Base-by-base conservation (phyloP, 2,888 invertebrate species). In the Cerceris rybyensis region DNA sequence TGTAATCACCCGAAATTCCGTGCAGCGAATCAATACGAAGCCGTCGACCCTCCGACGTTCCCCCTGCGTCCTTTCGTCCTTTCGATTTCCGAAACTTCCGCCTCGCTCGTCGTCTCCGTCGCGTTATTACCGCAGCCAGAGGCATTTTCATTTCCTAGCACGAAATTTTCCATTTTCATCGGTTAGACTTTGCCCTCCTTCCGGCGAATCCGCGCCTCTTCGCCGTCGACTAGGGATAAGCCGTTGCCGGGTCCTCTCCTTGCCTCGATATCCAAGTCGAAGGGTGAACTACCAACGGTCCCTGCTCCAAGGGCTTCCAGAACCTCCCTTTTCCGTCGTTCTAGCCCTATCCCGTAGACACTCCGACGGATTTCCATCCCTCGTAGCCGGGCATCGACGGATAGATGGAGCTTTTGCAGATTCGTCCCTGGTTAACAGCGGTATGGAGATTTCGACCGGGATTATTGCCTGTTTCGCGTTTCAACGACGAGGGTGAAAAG, bases 121-220 rank as follows among this genome's bases (percentile, higher is more conserved):
- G 82, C 78, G 82, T 86, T 85, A 87, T 85, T 86, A 82, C 79
- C 78, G 57, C 83, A 82, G 80, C 86, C 84, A 76, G 75, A 83
- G 88, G 84, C 84, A 87, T 87, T 87, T 85, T 87, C 86, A 88
- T 88, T 87, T 88, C 78, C 83, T 67, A 73, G 65, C 79, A 72
- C 70, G 78, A 69, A 84, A 88, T 87, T 86, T 87, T 85, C 86
- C 82, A 86, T 87, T 86, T 86, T 80, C 86, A 80, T 68, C 68
- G 63, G 69, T 63, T 64, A 55, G 59, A 57, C 58, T 55, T 58
- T 60, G 55, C 14, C 58, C 17, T 54, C 57, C 43, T 57, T 65
- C 57, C 16, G 41, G 13, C 6, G 13, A 49, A n/a, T 54, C 49
- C 9, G 4, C 39, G 14, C 8, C 9, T 60, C 54, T 58, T 57